Base-by-base conservation (phyloP, 2,797 vertebrate species). In the Poliocrania exsul region DNA sequence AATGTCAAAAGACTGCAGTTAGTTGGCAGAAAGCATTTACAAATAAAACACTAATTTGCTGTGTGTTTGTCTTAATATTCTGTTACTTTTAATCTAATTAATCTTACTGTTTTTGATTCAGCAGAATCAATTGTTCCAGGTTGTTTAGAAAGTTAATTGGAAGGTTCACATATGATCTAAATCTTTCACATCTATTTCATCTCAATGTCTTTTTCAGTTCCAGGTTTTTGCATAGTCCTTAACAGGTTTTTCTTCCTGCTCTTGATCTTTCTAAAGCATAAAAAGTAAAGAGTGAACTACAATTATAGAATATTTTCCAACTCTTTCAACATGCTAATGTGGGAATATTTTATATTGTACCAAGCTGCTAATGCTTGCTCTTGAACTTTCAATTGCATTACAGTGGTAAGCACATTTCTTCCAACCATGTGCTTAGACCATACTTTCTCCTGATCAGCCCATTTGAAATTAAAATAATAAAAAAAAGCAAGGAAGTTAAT, bases 401-500 rank as follows among this genome's bases (percentile, higher is more conserved):
- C 28, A 4, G 67, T 84, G 74, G 93, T 96, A 97, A 97, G 88
- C 92, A 97, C 53, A 95, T 97, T 97, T 96, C 92, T 97, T 92
- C 94, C 88, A 97, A 78, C 88, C 53, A 77, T 97, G 96, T 97
- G 93, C 88, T 98, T 96, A 82, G 62, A 93, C 14, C 12, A 42
- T 93, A 72, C 65, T 91, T 94, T 91, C 85, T 96, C 50, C 77
- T 96, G 93, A 97, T 97, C 38, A 0, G 47, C 51, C 67, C 44
- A 93, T 95, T 96, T 96, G 72, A 97, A 97, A 97, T 83, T 95
- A 94, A 97, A 97, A 95, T 89, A 92, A 78, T 71, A 77, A 87
- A 94, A 94, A 94, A 96, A 97, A 97, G 49, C 49, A 86, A 92
- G 54, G 50, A 93, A 94, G 60, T 78, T 91, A 80, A 92, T 73